Percentiles rank a stretch among this genome's conserved stretches.
phyloP scores from a whole-genome alignment of 2,797 vertebrate genomes.

The Schizothorax lantsangensis region DNA sequence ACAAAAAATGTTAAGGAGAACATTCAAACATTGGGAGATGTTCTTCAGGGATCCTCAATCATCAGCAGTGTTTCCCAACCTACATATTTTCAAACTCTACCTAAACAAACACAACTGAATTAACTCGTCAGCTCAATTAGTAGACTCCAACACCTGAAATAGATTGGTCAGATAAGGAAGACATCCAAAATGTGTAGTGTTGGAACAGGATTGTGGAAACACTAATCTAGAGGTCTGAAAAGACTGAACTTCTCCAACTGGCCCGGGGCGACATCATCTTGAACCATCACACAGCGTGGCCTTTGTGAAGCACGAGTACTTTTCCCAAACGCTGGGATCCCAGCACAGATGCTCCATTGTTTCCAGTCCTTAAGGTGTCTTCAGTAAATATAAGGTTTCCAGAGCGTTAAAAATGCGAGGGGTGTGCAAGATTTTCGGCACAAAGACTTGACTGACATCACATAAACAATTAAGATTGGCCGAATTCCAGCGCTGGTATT shows the following conservation, averaged over 20 bases:
- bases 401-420: conserved; percentile 54
- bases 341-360: conserved; percentile 76
- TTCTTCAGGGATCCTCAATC: background rate
- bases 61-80: background rate
- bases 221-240: background rate
- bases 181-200: background rate
- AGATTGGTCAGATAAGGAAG: background rate
- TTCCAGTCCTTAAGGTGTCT: conserved; percentile 62
- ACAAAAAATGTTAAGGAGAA: background rate
- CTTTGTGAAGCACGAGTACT: conserved; percentile 20
- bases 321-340: conserved; percentile 39
- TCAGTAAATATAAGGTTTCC: conserved; percentile 68
- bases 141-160: background rate
- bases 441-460: conserved; percentile 72
- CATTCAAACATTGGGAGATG: background rate
- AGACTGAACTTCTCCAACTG: background rate
- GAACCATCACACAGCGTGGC: background rate
- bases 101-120: background rate
- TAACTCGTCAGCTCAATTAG: background rate
- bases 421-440: conserved; percentile 22
- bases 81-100: background rate
- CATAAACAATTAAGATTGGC: conserved; percentile 76
- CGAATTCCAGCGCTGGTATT: conserved; percentile 67
- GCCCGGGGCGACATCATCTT: background rate
- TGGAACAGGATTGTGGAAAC: background rate